These are phyloP conservation scores for Ctenicera cuprea DNA, from an alignment of 2,888 invertebrate species.

Conservation along the genomic window DNA sequence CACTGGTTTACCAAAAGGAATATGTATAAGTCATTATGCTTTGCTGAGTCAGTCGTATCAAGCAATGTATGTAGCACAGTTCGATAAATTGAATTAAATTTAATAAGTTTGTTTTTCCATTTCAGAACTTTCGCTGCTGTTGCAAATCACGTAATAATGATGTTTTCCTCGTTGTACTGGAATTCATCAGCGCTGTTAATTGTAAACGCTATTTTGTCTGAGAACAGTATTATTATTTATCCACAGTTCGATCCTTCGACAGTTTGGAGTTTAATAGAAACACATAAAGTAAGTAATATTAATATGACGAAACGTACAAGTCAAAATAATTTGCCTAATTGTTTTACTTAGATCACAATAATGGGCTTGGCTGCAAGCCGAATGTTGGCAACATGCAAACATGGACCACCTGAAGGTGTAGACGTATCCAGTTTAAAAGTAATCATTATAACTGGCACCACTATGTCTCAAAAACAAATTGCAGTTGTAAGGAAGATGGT, in stretches of 20 bases:
- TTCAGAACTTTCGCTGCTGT: neutral
- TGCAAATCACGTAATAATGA: too few relatives aligned
- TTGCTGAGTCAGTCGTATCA: too few relatives aligned
- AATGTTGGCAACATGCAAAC: neutral
- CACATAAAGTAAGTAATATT: constrained; percentile 61
- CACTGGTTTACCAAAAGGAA: constrained; percentile 60
- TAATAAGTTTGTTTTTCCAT: constrained; percentile 45
- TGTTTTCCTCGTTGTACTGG: constrained; percentile 63
- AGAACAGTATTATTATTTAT: constrained; percentile 63
- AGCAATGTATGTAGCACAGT: too few relatives aligned
- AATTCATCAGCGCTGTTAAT: constrained; percentile 62
- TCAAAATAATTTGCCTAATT: neutral
- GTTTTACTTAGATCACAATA: constrained; percentile 6
- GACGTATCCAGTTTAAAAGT: too few relatives aligned
- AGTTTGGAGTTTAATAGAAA: constrained; percentile 62
- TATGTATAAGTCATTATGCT: constrained; percentile 55
- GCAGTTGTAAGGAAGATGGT: too few relatives aligned
- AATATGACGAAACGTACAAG: too few relatives aligned
- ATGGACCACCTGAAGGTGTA: too few relatives aligned
- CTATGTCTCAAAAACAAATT: too few relatives aligned
- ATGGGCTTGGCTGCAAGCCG: neutral
- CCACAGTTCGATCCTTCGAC: constrained; percentile 57
- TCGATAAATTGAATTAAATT: too few relatives aligned
- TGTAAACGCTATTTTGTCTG: constrained; percentile 55
- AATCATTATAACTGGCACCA: too few relatives aligned